phyloP scores from a whole-genome alignment of 30 jellyfish, hydroid and myxozoan species.

The Hydractinia echinata region DNA sequence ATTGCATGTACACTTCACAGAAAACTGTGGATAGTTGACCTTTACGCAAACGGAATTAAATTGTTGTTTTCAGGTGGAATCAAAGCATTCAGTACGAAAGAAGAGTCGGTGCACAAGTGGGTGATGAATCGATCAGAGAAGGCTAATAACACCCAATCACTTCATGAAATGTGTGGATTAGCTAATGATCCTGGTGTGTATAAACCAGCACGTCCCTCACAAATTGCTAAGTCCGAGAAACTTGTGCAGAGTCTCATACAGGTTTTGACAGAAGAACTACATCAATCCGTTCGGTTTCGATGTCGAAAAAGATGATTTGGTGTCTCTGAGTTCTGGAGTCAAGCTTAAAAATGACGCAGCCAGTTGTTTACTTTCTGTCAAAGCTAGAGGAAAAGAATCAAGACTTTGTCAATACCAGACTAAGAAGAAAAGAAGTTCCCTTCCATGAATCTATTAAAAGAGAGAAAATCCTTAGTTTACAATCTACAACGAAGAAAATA shows the following conservation, averaged over 20 bases:
- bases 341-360: not conserved
- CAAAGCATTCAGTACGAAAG: too few relatives aligned
- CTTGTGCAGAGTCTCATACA: not conserved
- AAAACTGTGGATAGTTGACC: too few relatives aligned
- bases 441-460: too few relatives aligned
- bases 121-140: not conserved
- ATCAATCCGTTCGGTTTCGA: not conserved
- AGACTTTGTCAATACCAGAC: too few relatives aligned
- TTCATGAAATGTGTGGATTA: too few relatives aligned
- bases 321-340: not conserved
- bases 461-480: not conserved
- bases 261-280: constrained; percentile 1
- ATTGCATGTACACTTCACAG: too few relatives aligned
- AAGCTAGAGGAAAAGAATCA: not conserved
- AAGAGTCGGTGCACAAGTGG: constrained; percentile 2
- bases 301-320: not conserved
- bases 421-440: accelerated
- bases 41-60: too few relatives aligned
- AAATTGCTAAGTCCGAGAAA: not conserved
- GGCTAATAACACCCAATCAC: not conserved
- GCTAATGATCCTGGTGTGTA: constrained; percentile 14
- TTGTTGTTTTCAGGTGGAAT: too few relatives aligned
- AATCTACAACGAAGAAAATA: too few relatives aligned
- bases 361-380: not conserved
- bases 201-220: constrained; percentile 12